phyloP scores from a whole-genome alignment of 2,888 invertebrate species.

The Venusia cambrica region DNA sequence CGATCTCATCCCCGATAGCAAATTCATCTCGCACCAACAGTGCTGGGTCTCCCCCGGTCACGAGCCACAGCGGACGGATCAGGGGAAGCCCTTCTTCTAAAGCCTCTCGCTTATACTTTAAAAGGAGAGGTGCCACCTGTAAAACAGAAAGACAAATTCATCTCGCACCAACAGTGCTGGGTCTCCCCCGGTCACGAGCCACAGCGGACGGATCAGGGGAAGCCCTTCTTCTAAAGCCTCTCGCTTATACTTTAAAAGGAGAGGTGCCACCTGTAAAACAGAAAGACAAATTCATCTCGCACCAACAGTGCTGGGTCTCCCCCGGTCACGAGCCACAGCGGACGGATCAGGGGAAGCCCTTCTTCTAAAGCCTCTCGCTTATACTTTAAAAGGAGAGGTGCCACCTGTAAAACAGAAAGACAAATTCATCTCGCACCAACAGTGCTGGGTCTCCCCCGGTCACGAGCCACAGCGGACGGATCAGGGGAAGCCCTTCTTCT shows the following conservation, averaged over 20 bases:
- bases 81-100: conserved; percentile 91
- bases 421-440: conserved; percentile 91
- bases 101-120: conserved; percentile 89
- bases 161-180: conserved; percentile 89
- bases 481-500: conserved; percentile 90
- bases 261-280: conserved; percentile 87
- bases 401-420: too few relatives aligned
- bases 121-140: conserved; percentile 87
- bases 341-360: conserved; percentile 91
- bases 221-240: conserved; percentile 90
- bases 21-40: conserved; percentile 91
- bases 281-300: conserved; percentile 93
- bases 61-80: conserved; percentile 94
- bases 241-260: conserved; percentile 88
- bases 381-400: conserved; percentile 88
- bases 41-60: conserved; percentile 90
- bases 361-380: conserved; percentile 89
- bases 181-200: conserved; percentile 93
- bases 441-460: conserved; percentile 91
- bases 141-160: too few relatives aligned
- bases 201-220: conserved; percentile 92
- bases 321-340: conserved; percentile 94
- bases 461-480: conserved; percentile 95
- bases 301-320: conserved; percentile 89
- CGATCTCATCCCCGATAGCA: conserved; percentile 92